These are phyloP conservation scores for Lottia scabra DNA, from an alignment of 2,888 invertebrate genomes.

Conservation along the genomic window DNA sequence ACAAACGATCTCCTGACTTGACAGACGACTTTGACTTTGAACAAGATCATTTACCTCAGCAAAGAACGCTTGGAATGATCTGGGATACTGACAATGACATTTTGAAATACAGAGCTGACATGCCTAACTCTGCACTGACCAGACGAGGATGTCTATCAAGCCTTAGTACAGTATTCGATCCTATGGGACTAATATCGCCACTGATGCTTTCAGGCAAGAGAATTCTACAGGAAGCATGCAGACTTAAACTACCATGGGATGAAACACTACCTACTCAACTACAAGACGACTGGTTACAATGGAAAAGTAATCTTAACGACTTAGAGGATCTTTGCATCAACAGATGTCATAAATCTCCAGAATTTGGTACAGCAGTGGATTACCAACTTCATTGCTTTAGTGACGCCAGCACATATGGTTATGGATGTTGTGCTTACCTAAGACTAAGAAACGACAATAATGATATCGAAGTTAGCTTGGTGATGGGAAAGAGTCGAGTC, in stretches of 20 bases:
- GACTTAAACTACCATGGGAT: neutral
- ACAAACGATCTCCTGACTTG: neutral
- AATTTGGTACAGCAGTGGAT: neutral
- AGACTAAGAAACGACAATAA: neutral
- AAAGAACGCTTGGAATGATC: neutral
- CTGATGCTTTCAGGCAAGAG: neutral
- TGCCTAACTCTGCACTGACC: neutral
- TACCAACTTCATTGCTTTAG: neutral
- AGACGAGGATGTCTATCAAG: neutral
- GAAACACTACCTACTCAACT: neutral
- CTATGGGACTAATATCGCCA: slow-evolving; percentile 9
- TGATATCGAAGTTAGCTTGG: neutral
- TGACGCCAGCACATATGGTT: neutral
- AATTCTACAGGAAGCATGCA: neutral
- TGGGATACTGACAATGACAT: neutral
- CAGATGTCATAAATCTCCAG: slow-evolving; percentile 7
- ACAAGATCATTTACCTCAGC: neutral
- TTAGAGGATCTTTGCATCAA: neutral
- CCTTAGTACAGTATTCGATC: slow-evolving; percentile 7
- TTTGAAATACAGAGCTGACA: neutral
- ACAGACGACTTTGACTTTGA: neutral
- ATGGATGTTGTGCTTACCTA: neutral
- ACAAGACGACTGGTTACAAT: slow-evolving; percentile 1
- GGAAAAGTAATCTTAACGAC: neutral
- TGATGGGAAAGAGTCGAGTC: slow-evolving; percentile 3